Evolutionary conservation across 2,888 invertebrate genomes (phyloP), one percentile per base, ranked within the genome.

Genomic region (Melanotus villosus): DNA sequence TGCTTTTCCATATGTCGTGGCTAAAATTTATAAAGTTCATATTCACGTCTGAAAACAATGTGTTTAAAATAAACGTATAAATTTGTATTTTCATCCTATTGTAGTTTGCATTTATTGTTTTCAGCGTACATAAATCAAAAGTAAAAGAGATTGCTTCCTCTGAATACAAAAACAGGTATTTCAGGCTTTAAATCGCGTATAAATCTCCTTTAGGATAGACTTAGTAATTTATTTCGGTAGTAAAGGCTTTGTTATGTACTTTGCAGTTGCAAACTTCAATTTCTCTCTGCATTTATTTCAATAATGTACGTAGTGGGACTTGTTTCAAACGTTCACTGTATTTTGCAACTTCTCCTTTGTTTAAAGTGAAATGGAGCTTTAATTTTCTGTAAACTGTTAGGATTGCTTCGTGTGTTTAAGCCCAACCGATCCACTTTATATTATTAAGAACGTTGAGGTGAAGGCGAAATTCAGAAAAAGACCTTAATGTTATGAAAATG

Each of bases 101-200:
- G 41, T 58, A 26, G 26, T 43, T 26, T 30, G 43, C 58, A 58
- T 58, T 58, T 58, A 58, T 58, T 58, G 58, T 58, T 58, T 58
- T 43, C 58, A 58, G 14, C 26, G 43, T 7, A 18, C 36, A 58
- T 58, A 58, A 58, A 58, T 58, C 58, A 58, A 58, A 58, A 58
- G 18, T 18, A 58, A 43, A 41, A 58, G 36, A 58, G 23, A 58
- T 58, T 58, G 26, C 41, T 58, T 58, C 26, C 41, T 26, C 26
- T 26, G 58, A 26, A 43, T 58, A 30, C 43, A 41, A 58, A 58
- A 58, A 56, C 36, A 56, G 56, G 56, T 36, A 56, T 56, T 54
- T 10, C 56, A 56, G 36, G 16, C 34, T 56, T 34, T 56, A 56
- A 56, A 56, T 36, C 41, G 41, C 9, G 16, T 26, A 58, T 41